Evolutionary conservation across 2,888 invertebrate species (phyloP).

Genomic region (Drosophila maculinotata): DNA sequence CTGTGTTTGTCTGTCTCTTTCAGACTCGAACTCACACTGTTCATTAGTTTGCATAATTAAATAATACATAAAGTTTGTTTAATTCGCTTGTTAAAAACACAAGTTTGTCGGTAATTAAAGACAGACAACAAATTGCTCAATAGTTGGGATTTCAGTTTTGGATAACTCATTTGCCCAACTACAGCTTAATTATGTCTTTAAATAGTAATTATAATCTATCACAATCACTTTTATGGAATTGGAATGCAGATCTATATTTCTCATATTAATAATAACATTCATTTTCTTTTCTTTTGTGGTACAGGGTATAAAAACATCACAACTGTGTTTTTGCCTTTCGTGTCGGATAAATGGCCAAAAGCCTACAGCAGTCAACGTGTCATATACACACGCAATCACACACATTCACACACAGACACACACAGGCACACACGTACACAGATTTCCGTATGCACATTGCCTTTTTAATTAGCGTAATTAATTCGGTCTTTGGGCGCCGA

Average conservation of each 20-base stretch:
- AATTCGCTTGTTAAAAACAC: conserved; percentile 16
- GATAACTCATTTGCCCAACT: not conserved
- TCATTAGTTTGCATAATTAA: conserved; percentile 61
- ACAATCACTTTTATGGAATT: not conserved
- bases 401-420: not conserved
- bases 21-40: conserved; percentile 21
- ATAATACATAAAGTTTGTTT: conserved; percentile 52
- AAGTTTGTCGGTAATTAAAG: conserved; percentile 37
- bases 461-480: conserved; percentile 66
- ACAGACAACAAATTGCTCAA: conserved; percentile 27
- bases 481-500: conserved; percentile 34
- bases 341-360: not conserved
- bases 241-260: no score
- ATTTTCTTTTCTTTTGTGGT: no score
- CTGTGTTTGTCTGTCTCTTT: conserved; percentile 27
- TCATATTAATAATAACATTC: no score
- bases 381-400: not conserved
- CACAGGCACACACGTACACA: not conserved
- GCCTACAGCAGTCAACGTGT: not conserved
- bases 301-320: not conserved
- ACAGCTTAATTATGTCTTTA: conserved; percentile 1
- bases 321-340: not conserved
- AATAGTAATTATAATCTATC: not conserved
- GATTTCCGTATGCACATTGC: not conserved
- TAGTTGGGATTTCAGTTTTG: conserved; percentile 7